These are phyloP conservation scores for Trissonchulus sp. DNA, from an alignment of 2,888 invertebrate genomes.

Conservation along the genomic window DNA sequence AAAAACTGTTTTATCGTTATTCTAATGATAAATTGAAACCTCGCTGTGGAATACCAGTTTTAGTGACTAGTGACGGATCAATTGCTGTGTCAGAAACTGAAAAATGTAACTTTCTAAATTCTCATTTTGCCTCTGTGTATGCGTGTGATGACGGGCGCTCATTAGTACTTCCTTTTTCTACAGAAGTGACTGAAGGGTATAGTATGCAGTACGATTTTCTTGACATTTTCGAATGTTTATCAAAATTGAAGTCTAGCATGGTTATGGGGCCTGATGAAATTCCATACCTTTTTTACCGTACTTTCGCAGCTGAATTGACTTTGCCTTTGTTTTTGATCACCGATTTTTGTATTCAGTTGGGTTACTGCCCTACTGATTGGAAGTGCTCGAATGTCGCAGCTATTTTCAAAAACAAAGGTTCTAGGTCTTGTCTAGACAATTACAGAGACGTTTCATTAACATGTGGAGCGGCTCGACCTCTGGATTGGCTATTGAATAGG, in stretches of 20 bases:
- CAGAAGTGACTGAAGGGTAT: too few relatives aligned
- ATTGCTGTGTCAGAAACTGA: too few relatives aligned
- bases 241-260: background rate
- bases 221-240: too few relatives aligned
- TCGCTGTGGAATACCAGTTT: background rate
- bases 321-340: too few relatives aligned
- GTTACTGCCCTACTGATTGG: background rate
- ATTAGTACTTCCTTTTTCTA: too few relatives aligned
- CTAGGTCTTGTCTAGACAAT: background rate
- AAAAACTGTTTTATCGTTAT: constrained; percentile 1
- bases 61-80: too few relatives aligned
- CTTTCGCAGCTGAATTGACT: constrained; percentile 10
- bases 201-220: too few relatives aligned
- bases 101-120: too few relatives aligned
- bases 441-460: background rate
- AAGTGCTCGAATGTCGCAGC: background rate
- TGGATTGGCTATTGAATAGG: background rate
- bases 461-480: background rate
- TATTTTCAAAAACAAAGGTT: constrained; percentile 10
- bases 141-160: too few relatives aligned
- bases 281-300: background rate
- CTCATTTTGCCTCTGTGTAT: too few relatives aligned
- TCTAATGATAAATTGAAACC: background rate
- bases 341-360: too few relatives aligned
- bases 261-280: constrained; percentile 1